These are phyloP conservation scores for Diloba caeruleocephala DNA, from an alignment of 2,888 invertebrate genomes.

Conservation along the genomic window DNA sequence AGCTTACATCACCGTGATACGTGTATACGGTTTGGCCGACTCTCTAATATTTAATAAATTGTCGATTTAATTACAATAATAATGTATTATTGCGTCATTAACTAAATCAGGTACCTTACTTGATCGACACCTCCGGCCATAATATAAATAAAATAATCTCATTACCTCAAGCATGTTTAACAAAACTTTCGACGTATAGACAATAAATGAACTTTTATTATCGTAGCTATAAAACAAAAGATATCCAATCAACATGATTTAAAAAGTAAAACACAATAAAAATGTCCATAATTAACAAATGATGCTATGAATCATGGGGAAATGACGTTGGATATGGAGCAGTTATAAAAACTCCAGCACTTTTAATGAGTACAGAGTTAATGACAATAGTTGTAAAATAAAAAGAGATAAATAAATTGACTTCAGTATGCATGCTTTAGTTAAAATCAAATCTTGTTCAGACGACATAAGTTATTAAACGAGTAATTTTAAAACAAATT, in stretches of 20 bases:
- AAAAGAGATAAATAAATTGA: slow-evolving; percentile 27
- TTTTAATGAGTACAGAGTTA: slow-evolving; percentile 41
- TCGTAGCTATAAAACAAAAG: slow-evolving; percentile 36
- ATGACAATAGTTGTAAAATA: slow-evolving; percentile 35
- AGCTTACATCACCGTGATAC: no score
- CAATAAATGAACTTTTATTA: slow-evolving; percentile 12
- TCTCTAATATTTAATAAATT: no score
- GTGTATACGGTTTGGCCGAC: no score
- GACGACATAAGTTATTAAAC: neutral
- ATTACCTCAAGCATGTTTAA: slow-evolving; percentile 6
- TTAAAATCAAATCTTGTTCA: slow-evolving; percentile 12
- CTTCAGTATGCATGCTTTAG: neutral
- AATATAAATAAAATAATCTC: slow-evolving; percentile 14
- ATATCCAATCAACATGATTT: slow-evolving; percentile 31
- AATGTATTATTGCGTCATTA: no score
- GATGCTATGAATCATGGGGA: slow-evolving; percentile 41
- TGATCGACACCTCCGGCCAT: slow-evolving; percentile 19
- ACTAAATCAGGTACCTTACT: neutral
- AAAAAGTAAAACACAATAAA: slow-evolving; percentile 39
- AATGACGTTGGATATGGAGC: slow-evolving; percentile 36
- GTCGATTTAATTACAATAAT: no score
- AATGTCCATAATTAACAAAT: slow-evolving; percentile 50
- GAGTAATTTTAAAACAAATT: neutral
- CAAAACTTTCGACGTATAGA: slow-evolving; percentile 18
- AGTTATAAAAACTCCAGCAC: slow-evolving; percentile 24